Percentiles rank a stretch among this genome's conserved stretches.
Conservation (phyloP, 2,888 invertebrate genomes). For the Xanthorhoe designata region DNA sequence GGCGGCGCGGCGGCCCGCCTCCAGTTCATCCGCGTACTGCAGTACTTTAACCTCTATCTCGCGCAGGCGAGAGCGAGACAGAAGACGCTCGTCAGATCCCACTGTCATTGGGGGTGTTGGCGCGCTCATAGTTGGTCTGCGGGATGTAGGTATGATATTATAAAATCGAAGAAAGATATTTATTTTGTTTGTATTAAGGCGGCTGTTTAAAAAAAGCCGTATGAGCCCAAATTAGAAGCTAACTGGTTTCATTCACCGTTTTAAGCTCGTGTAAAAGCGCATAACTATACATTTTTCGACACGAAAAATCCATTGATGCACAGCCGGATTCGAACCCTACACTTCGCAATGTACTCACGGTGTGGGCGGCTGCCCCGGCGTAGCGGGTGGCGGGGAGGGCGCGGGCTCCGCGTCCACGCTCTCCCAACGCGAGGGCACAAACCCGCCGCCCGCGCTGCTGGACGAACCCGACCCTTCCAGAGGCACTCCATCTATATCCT, state of each 20-base stretch:
- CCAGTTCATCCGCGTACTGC: constrained; percentile 98
- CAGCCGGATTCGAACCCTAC: too few relatives aligned
- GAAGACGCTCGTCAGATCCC: constrained; percentile 66
- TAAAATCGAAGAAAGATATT: too few relatives aligned
- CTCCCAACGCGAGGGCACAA: constrained; percentile 98
- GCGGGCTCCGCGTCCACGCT: constrained; percentile 94
- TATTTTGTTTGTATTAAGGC: too few relatives aligned
- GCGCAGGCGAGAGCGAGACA: constrained; percentile 90
- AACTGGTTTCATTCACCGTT: too few relatives aligned
- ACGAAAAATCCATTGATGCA: too few relatives aligned
- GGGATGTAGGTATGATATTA: not conserved
- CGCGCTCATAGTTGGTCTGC: constrained; percentile 10
- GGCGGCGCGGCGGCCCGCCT: constrained; percentile 91
- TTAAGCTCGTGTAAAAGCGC: too few relatives aligned
- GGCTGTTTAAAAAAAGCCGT: too few relatives aligned
- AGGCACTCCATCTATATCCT: constrained; percentile 91
- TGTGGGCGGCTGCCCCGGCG: constrained; percentile 41
- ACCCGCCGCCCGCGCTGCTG: constrained; percentile 72
- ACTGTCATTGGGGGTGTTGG: not conserved
- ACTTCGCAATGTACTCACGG: too few relatives aligned
- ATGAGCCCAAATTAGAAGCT: too few relatives aligned
- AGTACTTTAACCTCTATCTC: constrained; percentile 98
- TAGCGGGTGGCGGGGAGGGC: constrained; percentile 51
- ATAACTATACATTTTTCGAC: too few relatives aligned
- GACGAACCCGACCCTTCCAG: constrained; percentile 78